A percentile compares a stretch with the other conserved stretches of the same genome.
Evolutionary conservation across 2,888 invertebrate species (phyloP).

Genomic region (Phengaris arion): DNA sequence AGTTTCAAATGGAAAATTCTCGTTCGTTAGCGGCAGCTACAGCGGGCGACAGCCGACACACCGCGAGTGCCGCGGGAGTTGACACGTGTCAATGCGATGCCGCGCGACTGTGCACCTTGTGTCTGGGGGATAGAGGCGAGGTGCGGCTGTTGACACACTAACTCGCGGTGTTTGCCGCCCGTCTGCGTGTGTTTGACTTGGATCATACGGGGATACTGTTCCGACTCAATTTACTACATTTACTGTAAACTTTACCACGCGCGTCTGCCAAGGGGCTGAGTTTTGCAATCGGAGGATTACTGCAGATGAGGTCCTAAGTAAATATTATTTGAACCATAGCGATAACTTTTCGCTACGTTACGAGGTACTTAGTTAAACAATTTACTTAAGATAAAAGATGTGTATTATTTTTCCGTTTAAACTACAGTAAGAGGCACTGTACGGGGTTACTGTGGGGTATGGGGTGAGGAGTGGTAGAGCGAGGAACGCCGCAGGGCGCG

Average conservation of each 20-base stretch:
- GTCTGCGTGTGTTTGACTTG: slow-evolving; percentile 46
- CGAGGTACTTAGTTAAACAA: background rate
- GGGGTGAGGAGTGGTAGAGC: background rate
- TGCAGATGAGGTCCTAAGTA: slow-evolving; percentile 31
- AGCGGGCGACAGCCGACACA: background rate
- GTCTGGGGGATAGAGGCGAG: slow-evolving; percentile 22
- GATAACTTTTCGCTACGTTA: background rate
- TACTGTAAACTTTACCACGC: slow-evolving; percentile 39
- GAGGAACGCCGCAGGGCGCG: slow-evolving; percentile 36
- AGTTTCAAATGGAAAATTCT: slow-evolving; percentile 1
- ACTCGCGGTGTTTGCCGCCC: slow-evolving; percentile 30
- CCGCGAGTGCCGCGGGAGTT: background rate
- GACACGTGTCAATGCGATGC: background rate
- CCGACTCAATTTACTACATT: slow-evolving; percentile 48
- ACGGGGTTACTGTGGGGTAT: background rate
- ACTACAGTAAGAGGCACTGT: too few relatives aligned
- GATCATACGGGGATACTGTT: slow-evolving; percentile 38
- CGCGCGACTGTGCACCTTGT: background rate
- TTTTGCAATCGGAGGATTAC: slow-evolving; percentile 31
- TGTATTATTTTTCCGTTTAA: background rate
- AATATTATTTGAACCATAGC: slow-evolving; percentile 22
- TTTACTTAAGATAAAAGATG: background rate
- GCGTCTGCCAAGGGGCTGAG: slow-evolving; percentile 33
- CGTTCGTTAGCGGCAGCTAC: too few relatives aligned
- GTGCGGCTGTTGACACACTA: background rate